A percentile compares a stretch with the other conserved stretches of the same genome.
phyloP scores from a whole-genome alignment of 2,797 vertebrate genomes.

The Sebastiscus albofasciatus region DNA sequence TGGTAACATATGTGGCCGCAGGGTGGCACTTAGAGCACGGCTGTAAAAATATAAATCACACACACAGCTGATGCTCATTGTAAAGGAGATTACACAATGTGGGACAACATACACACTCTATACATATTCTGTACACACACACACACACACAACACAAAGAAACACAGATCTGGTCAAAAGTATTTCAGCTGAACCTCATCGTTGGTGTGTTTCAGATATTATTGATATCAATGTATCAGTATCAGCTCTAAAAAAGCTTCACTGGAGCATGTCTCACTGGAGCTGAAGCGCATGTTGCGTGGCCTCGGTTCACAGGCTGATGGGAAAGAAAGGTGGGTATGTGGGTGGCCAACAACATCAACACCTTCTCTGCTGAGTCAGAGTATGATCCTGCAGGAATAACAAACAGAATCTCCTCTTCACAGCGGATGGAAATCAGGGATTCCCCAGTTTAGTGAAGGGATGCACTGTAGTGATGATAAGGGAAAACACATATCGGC shows the following conservation, averaged over 20 bases:
- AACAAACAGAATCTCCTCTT: background rate
- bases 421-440: background rate
- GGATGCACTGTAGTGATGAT: background rate
- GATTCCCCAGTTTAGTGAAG: background rate
- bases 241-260: background rate
- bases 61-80: constrained; percentile 9
- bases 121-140: too few relatives aligned
- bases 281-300: background rate
- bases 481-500: background rate
- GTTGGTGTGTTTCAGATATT: background rate
- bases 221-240: background rate
- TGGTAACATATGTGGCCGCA: constrained; percentile 33
- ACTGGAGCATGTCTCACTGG: background rate
- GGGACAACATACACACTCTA: background rate
- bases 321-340: background rate
- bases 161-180: background rate
- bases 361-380: constrained; percentile 17
- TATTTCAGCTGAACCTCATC: background rate
- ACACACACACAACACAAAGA: background rate
- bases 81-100: background rate
- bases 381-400: background rate
- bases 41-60: constrained; percentile 58
- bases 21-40: constrained; percentile 37
- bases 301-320: background rate
- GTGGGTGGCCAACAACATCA: constrained; percentile 22